Conservation (phyloP, 2,797 vertebrate species). For the Takifugu rubripes region DNA sequence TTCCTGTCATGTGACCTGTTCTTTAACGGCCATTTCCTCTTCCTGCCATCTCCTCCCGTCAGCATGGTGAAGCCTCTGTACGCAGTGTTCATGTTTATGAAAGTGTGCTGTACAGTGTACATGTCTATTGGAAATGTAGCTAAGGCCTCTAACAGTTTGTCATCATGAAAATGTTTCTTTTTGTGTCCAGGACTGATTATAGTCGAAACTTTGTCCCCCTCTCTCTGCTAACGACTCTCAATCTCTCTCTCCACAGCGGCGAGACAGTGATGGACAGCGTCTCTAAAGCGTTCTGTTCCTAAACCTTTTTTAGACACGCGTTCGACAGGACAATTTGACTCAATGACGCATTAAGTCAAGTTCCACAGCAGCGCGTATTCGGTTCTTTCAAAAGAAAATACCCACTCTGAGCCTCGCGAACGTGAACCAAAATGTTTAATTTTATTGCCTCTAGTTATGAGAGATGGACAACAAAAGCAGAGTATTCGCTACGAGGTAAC, state of each 20-base stretch:
- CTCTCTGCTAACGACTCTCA: conserved; percentile 78
- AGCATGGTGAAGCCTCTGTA: conserved; percentile 86
- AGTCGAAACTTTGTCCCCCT: conserved; percentile 61
- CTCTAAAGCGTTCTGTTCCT: conserved; percentile 75
- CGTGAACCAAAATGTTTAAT: conserved; percentile 24
- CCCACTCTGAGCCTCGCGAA: conserved; percentile 32
- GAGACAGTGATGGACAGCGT: conserved; percentile 66
- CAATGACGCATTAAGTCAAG: conserved; percentile 54
- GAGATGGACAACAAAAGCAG: conserved; percentile 62
- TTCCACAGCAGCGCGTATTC: conserved; percentile 47
- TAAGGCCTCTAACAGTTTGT: conserved; percentile 72
- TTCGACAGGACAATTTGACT: conserved; percentile 61
- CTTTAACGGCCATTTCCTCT: conserved; percentile 81
- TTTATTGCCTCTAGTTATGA: conserved; percentile 57
- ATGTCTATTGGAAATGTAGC: conserved; percentile 75
- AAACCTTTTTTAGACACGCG: conserved; percentile 66
- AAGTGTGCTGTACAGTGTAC: conserved; percentile 78
- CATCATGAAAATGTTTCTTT: conserved; percentile 66
- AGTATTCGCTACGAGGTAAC: conserved; percentile 65
- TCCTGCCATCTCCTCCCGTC: conserved; percentile 81
- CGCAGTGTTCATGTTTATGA: conserved; percentile 81
- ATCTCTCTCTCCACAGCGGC: conserved; percentile 82
- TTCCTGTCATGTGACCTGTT: conserved; percentile 75
- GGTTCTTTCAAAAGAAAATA: conserved; percentile 44
- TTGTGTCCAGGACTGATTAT: conserved; percentile 57